Conservation (phyloP, 2,797 vertebrate genomes). For the Gobionotothen gibberifrons region DNA sequence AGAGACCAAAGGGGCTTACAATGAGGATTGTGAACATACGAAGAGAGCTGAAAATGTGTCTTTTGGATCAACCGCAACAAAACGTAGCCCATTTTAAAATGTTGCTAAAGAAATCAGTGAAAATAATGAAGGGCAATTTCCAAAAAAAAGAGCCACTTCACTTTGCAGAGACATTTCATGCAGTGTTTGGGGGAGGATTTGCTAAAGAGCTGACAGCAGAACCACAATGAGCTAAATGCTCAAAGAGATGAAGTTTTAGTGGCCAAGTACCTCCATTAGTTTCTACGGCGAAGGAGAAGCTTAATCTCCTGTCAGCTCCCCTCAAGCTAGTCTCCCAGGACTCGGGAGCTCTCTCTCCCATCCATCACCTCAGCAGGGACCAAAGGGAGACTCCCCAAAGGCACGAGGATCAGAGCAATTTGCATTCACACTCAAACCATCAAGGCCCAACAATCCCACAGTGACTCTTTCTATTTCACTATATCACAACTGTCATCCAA, state of each 20-base stretch:
- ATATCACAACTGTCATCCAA: constrained; percentile 59
- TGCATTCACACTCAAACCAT: constrained; percentile 75
- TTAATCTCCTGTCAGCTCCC: constrained; percentile 78
- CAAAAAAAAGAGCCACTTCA: constrained; percentile 6
- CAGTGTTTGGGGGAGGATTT: constrained; percentile 62
- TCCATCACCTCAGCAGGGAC: constrained; percentile 78
- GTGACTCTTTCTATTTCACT: constrained; percentile 63
- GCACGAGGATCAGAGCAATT: constrained; percentile 75
- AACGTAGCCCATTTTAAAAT: constrained; percentile 19
- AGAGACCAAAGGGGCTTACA: constrained; percentile 39
- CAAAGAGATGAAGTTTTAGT: constrained; percentile 68
- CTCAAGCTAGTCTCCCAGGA: constrained; percentile 70
- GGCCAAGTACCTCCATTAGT: constrained; percentile 73
- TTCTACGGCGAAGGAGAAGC: constrained; percentile 57
- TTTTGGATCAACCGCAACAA: constrained; percentile 21
- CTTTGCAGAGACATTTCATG: constrained; percentile 41
- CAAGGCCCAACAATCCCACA: constrained; percentile 68
- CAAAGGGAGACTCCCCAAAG: constrained; percentile 68
- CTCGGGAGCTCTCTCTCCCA: constrained; percentile 63
- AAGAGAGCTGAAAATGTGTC: constrained; percentile 27
- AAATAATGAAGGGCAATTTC: constrained; percentile 46
- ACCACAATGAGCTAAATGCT: constrained; percentile 71
- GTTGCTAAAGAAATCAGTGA: constrained; percentile 23
- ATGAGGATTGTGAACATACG: constrained; percentile 34
- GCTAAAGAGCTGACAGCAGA: constrained; percentile 68